Evolutionary conservation across 2,113 vertebrate genomes (phyloP).

Genomic region (Taxidea taxus): DNA sequence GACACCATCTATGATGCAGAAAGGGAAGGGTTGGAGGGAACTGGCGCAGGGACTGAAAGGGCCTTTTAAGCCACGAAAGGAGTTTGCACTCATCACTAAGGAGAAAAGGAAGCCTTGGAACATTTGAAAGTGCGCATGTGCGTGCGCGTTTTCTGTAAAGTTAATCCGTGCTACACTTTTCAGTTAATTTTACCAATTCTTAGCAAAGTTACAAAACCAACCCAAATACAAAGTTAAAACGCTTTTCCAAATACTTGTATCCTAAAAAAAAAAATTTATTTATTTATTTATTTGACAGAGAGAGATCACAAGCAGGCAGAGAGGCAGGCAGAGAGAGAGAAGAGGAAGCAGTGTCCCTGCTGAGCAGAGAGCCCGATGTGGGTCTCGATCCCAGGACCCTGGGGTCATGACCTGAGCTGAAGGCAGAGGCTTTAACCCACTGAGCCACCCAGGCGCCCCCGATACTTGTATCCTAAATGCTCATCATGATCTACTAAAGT

Average conservation of each 20-base stretch:
- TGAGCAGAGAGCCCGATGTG: no score
- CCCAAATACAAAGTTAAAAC: neutral
- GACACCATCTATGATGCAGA: neutral
- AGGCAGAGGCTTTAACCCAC: no score
- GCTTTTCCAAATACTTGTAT: neutral
- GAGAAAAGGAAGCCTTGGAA: neutral
- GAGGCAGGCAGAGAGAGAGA: no score
- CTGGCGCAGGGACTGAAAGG: neutral
- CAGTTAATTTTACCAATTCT: neutral
- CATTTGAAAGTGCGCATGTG: rapidly evolving
- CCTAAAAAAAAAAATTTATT: no score
- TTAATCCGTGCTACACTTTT: neutral
- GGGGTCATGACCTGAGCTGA: no score
- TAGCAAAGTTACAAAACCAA: neutral
- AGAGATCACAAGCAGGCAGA: no score
- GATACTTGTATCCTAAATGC: neutral
- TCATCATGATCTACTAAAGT: rapidly evolving
- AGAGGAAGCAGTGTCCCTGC: no score
- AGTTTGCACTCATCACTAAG: neutral
- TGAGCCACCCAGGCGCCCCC: no score
- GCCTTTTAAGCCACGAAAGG: neutral
- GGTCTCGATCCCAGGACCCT: no score
- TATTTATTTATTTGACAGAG: no score
- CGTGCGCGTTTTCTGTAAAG: rapidly evolving
- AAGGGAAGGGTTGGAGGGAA: neutral